A percentile compares a stretch with the other conserved stretches of the same genome.
Evolutionary conservation across 2,113 vertebrate genomes (phyloP).

Genomic region (Bungarus multicinctus): DNA sequence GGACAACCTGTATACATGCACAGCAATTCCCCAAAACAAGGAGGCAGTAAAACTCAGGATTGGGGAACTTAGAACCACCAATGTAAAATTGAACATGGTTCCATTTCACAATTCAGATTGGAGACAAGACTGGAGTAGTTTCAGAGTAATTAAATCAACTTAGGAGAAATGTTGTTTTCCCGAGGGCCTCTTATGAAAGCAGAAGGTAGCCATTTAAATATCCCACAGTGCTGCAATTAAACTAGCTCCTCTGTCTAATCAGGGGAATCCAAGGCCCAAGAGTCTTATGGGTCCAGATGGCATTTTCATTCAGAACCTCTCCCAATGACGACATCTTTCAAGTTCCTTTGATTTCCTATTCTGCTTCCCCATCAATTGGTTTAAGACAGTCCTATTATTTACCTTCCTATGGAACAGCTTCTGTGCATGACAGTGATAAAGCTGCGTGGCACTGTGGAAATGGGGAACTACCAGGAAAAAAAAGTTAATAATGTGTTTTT

Average conservation of each 20-base stretch:
- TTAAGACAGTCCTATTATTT: not conserved
- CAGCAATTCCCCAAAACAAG: not conserved
- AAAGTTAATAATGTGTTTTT: not conserved
- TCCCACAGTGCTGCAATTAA: not conserved
- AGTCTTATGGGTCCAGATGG: not conserved
- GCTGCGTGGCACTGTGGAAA: not conserved
- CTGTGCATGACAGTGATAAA: not conserved
- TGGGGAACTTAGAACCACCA: not conserved
- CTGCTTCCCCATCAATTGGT: not conserved
- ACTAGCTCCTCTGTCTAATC: not conserved
- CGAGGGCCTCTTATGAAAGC: not conserved
- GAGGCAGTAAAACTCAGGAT: too few species aligned
- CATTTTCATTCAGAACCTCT: not conserved
- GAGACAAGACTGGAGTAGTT: not conserved
- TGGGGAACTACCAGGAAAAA: not conserved
- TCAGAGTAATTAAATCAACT: not conserved
- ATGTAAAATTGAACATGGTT: not conserved
- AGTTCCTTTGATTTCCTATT: not conserved
- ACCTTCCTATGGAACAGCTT: not conserved
- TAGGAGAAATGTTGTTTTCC: not conserved
- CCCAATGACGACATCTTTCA: not conserved
- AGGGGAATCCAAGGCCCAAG: not conserved
- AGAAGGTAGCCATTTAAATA: not conserved
- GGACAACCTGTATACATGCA: not conserved
- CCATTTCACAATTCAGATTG: not conserved